These are phyloP conservation scores for Pseudomyrmex flavicornis DNA, from an alignment of 1,140 invertebrate genomes.

Conservation along the genomic window DNA sequence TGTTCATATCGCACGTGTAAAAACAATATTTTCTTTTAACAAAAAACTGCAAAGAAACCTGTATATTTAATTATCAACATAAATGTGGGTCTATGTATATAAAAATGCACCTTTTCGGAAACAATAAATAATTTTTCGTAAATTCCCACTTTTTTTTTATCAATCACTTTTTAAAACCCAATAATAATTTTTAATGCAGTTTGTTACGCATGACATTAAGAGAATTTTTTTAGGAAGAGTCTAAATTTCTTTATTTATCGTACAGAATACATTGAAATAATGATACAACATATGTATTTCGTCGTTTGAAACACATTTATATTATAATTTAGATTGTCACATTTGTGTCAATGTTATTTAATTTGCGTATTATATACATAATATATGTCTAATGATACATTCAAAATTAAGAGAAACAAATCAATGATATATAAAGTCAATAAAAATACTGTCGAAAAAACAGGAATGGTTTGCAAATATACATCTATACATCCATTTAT, in stretches of 20 bases:
- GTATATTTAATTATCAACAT: constrained; percentile 64
- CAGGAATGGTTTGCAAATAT: constrained; percentile 56
- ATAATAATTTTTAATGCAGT: constrained; percentile 2
- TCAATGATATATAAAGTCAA: constrained; percentile 8
- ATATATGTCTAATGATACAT: too few relatives aligned
- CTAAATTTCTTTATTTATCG: constrained; percentile 47
- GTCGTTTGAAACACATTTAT: not conserved
- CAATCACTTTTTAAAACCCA: not conserved
- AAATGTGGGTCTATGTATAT: constrained; percentile 67
- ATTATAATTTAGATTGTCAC: not conserved
- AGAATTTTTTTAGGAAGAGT: constrained; percentile 6
- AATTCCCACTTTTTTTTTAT: not conserved
- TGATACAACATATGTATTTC: constrained; percentile 15
- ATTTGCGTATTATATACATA: constrained; percentile 21
- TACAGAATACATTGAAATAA: constrained; percentile 17
- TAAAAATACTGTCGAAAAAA: constrained; percentile 55
- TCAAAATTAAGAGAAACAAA: too few relatives aligned
- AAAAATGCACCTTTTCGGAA: constrained; percentile 58
- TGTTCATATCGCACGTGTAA: constrained; percentile 29
- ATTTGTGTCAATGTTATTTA: constrained; percentile 37
- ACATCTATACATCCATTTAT: constrained; percentile 12
- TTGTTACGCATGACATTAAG: not conserved
- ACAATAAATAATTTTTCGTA: constrained; percentile 78
- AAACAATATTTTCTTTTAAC: constrained; percentile 54
- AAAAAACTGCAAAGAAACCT: constrained; percentile 28